phyloP scores from a whole-genome alignment of 1,140 invertebrate genomes.

The Pseudomyrmex sp. region DNA sequence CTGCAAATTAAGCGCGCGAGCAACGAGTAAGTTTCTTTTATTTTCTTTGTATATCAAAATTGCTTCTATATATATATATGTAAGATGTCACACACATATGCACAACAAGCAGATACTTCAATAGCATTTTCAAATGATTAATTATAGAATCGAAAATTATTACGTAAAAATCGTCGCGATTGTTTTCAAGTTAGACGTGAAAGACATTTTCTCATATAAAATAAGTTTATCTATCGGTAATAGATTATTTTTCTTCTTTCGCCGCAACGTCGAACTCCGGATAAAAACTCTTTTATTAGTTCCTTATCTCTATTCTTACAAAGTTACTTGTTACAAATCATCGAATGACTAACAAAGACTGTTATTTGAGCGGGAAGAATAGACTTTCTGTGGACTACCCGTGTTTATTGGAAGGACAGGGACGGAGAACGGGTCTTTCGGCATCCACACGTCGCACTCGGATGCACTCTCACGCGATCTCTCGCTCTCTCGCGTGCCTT shows the following conservation, averaged over 20 bases:
- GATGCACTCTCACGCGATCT: slow-evolving; percentile 50
- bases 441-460: slow-evolving; percentile 38
- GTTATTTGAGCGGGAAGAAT: slow-evolving; percentile 16
- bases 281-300: neutral
- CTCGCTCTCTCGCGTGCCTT: slow-evolving; percentile 79
- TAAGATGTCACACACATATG: too few species aligned
- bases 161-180: too few species aligned
- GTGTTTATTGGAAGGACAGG: neutral
- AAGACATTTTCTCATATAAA: too few species aligned
- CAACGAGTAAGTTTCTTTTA: slow-evolving; percentile 67
- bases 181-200: too few species aligned
- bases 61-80: neutral
- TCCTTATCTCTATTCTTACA: neutral
- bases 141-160: too few species aligned
- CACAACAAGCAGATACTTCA: too few species aligned
- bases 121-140: too few species aligned
- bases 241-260: too few species aligned
- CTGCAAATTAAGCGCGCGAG: slow-evolving; percentile 78
- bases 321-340: slow-evolving; percentile 29
- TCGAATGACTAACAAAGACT: slow-evolving; percentile 42
- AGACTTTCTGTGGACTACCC: neutral
- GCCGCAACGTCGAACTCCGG: too few species aligned
- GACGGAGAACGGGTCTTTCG: slow-evolving; percentile 14
- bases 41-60: slow-evolving; percentile 22
- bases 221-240: too few species aligned